Conservation (phyloP, 2,797 vertebrate species). For the Astyanax mexicanus region DNA sequence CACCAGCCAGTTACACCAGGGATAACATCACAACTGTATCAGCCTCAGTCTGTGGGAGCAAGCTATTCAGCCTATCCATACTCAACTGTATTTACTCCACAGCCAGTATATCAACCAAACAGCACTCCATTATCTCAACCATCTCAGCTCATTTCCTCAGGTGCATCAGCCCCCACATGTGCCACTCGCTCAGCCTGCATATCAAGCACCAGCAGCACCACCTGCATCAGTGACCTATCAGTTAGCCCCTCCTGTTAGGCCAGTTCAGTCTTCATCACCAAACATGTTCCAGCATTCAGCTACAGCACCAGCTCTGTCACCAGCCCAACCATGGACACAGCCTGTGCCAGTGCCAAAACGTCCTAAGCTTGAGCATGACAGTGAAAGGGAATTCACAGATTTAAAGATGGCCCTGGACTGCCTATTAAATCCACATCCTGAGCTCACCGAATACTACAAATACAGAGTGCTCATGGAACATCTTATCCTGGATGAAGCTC, state of each 20-base stretch:
- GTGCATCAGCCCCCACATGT: too few species aligned
- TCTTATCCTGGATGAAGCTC: too few species aligned
- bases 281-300: too few species aligned
- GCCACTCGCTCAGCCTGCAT: too few species aligned
- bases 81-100: too few species aligned
- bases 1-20: neutral
- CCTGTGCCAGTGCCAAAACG: conserved; percentile 15
- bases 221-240: too few species aligned
- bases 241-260: too few species aligned
- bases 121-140: neutral
- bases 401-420: too few species aligned
- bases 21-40: neutral
- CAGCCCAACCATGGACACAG: conserved; percentile 3
- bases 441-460: neutral
- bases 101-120: neutral
- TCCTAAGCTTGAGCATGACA: conserved; percentile 1
- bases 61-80: neutral
- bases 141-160: neutral
- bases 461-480: neutral
- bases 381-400: too few species aligned
- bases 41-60: neutral
- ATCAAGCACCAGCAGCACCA: too few species aligned
- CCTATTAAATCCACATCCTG: too few species aligned
- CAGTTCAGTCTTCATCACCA: neutral
- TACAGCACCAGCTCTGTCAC: neutral